Evolutionary conservation across 64 coral and sea anemone species (phyloP).

Genomic region (Anthopleura sola): DNA sequence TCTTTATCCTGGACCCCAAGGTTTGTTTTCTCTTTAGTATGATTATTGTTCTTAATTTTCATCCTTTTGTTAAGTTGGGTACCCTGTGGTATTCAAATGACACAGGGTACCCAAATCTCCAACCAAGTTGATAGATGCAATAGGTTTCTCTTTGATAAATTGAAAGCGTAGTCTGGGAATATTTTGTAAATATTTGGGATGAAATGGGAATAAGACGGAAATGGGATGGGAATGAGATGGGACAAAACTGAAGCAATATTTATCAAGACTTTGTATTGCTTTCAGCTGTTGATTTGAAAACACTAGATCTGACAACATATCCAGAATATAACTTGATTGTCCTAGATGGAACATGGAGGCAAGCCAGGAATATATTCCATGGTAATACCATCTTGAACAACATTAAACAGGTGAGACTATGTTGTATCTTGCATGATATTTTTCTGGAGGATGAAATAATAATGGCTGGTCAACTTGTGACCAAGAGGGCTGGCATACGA

Average conservation of each 20-base stretch:
- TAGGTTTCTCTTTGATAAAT: too few species aligned
- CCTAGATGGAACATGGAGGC: constrained; percentile 93
- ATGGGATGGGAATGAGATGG: not conserved
- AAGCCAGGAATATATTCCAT: constrained; percentile 74
- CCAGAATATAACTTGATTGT: constrained; percentile 76
- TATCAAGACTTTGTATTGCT: not conserved
- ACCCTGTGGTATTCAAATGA: not conserved
- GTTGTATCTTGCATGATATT: not conserved
- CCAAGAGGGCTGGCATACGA: too few species aligned
- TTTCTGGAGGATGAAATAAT: too few species aligned
- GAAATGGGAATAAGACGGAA: not conserved
- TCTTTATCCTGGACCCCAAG: constrained; percentile 82
- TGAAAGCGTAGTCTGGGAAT: too few species aligned
- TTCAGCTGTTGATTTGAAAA: constrained; percentile 79
- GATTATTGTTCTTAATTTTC: not conserved
- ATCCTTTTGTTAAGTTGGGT: not conserved
- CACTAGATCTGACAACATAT: not conserved
- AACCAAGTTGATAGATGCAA: too few species aligned
- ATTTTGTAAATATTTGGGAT: not conserved
- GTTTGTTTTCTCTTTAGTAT: constrained; percentile 15
- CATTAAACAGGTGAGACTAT: constrained; percentile 62
- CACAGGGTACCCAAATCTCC: not conserved
- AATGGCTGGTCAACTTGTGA: too few species aligned
- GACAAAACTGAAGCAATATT: not conserved
- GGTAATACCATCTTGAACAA: constrained; percentile 55